These are phyloP conservation scores for Panagrolaimus sp. DNA, from an alignment of 1,140 invertebrate species.

Conservation along the genomic window DNA sequence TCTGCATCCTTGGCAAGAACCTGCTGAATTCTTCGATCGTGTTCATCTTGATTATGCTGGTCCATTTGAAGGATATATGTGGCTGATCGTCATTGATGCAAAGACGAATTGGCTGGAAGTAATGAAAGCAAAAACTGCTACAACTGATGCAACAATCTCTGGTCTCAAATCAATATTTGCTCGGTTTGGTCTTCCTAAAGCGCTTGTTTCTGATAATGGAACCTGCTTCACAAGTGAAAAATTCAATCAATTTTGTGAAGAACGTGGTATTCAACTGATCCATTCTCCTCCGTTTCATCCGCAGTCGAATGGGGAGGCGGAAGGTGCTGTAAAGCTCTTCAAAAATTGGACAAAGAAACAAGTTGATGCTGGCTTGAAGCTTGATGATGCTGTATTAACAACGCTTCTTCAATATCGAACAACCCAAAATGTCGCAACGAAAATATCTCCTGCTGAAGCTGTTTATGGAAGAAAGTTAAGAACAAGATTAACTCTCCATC, in stretches of 20 bases:
- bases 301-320: not conserved
- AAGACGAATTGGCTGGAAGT: conserved; percentile 3
- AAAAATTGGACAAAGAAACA: not conserved
- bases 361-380: not conserved
- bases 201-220: conserved; percentile 3
- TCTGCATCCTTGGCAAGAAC: not conserved
- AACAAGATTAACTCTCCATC: no score
- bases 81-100: not conserved
- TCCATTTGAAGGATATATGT: not conserved
- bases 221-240: not conserved
- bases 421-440: not conserved
- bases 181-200: not conserved
- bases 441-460: not conserved
- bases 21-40: not conserved
- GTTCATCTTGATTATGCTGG: not conserved
- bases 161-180: conserved; percentile 10
- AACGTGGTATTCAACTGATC: not conserved
- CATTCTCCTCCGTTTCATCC: not conserved
- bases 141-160: not conserved
- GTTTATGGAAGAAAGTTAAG: not conserved
- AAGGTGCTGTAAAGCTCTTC: not conserved
- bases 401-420: not conserved
- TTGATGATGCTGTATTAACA: not conserved
- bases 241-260: not conserved
- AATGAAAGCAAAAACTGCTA: not conserved